A percentile compares a stretch with the other conserved stretches of the same genome.
Conservation (phyloP, 2,113 vertebrate genomes). For the Paratilapia polleni region DNA sequence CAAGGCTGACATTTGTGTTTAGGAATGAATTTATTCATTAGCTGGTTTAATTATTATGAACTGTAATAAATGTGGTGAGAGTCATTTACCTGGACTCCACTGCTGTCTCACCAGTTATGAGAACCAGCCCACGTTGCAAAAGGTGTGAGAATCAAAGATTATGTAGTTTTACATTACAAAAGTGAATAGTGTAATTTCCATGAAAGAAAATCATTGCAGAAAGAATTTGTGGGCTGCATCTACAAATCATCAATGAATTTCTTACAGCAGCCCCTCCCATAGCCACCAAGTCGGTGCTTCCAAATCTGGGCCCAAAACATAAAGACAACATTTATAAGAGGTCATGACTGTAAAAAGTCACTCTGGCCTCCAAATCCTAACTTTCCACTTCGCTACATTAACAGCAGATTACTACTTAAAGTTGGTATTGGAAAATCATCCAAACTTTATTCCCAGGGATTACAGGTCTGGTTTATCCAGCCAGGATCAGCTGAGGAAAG, state of each 20-base stretch:
- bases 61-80: neutral
- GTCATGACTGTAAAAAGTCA: neutral
- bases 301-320: too few species aligned
- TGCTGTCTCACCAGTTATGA: too few species aligned
- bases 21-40: neutral
- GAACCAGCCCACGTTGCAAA: neutral
- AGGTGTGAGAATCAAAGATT: neutral
- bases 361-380: neutral
- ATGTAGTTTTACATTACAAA: neutral
- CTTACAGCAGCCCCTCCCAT: too few species aligned
- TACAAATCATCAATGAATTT: too few species aligned
- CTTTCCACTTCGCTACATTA: neutral
- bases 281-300: too few species aligned
- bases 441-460: neutral
- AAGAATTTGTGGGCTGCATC: too few species aligned
- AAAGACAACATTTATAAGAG: too few species aligned
- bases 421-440: neutral
- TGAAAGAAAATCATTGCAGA: neutral
- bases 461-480: conserved; percentile 18
- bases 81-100: neutral
- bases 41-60: neutral
- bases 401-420: neutral
- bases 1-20: neutral
- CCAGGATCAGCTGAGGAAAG: conserved; percentile 27
- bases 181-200: neutral